A percentile compares a stretch with the other conserved stretches of the same genome.
Evolutionary conservation across 2,797 vertebrate genomes (phyloP).

Genomic region (Tangara arthus): DNA sequence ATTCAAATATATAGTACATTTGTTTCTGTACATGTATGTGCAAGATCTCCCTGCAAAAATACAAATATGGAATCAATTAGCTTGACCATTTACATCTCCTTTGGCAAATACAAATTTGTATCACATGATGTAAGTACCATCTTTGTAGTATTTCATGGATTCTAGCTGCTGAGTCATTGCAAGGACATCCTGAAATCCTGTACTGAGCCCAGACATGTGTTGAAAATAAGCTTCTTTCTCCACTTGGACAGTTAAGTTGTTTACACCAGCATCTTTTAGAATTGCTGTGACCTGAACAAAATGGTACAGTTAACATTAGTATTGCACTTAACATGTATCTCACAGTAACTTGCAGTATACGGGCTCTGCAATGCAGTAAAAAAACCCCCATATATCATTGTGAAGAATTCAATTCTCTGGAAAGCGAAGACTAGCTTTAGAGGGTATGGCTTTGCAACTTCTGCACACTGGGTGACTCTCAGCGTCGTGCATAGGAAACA

Average conservation of each 20-base stretch:
- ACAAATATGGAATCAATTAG: constrained; percentile 3
- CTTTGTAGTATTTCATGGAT: constrained; percentile 90
- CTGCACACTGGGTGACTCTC: neutral
- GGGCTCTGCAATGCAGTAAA: neutral
- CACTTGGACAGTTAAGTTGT: constrained; percentile 93
- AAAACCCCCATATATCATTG: rapidly evolving
- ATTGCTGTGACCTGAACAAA: constrained; percentile 85
- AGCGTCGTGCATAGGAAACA: neutral
- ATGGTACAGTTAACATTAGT: neutral
- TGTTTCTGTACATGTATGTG: constrained; percentile 67
- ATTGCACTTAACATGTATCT: neutral
- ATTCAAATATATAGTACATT: constrained; percentile 60
- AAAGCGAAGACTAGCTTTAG: neutral
- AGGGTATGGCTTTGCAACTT: neutral
- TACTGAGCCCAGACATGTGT: constrained; percentile 97
- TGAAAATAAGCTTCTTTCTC: constrained; percentile 99
- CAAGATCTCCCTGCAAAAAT: constrained; percentile 51
- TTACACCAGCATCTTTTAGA: constrained; percentile 93
- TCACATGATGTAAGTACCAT: constrained; percentile 96
- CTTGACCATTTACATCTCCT: neutral
- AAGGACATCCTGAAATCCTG: constrained; percentile 93
- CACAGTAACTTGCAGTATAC: neutral
- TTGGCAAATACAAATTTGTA: neutral
- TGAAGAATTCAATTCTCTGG: neutral
- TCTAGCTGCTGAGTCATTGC: constrained; percentile 96